Percentiles rank a stretch among this genome's conserved stretches.
phyloP scores from a whole-genome alignment of 2,797 vertebrate species.

The Sebastes umbrosus region DNA sequence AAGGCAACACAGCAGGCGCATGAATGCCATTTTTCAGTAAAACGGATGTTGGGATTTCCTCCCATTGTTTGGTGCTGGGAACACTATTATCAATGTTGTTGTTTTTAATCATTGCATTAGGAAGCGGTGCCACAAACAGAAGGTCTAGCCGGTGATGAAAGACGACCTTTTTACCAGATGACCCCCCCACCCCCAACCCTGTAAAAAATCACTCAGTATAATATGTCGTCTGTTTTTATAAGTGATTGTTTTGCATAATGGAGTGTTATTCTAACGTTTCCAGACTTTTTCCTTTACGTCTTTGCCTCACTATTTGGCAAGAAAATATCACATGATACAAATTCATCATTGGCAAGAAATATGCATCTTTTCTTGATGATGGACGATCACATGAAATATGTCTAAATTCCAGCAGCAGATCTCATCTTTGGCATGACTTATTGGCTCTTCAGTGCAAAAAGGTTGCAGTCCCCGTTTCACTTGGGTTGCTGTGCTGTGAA shows the following conservation, averaged over 20 bases:
- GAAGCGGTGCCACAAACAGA: constrained; percentile 76
- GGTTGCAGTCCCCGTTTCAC: constrained; percentile 34
- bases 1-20: constrained; percentile 70
- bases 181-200: constrained; percentile 22
- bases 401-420: not conserved
- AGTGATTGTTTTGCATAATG: not conserved
- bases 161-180: constrained; percentile 66
- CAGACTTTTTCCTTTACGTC: not conserved
- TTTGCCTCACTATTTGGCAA: not conserved
- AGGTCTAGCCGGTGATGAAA: constrained; percentile 67
- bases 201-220: not conserved
- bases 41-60: constrained; percentile 82
- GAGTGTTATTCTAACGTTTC: not conserved
- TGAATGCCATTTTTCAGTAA: constrained; percentile 78
- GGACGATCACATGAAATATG: not conserved
- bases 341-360: not conserved
- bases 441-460: not conserved
- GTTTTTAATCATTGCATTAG: constrained; percentile 77
- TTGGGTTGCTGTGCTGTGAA: constrained; percentile 57
- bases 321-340: not conserved
- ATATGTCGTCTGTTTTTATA: not conserved
- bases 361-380: not conserved
- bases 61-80: constrained; percentile 82
- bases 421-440: not conserved
- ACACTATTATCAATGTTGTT: constrained; percentile 78